These are phyloP conservation scores for Drosophila eugracilis DNA, from an alignment of 1,140 invertebrate species.

Conservation along the genomic window DNA sequence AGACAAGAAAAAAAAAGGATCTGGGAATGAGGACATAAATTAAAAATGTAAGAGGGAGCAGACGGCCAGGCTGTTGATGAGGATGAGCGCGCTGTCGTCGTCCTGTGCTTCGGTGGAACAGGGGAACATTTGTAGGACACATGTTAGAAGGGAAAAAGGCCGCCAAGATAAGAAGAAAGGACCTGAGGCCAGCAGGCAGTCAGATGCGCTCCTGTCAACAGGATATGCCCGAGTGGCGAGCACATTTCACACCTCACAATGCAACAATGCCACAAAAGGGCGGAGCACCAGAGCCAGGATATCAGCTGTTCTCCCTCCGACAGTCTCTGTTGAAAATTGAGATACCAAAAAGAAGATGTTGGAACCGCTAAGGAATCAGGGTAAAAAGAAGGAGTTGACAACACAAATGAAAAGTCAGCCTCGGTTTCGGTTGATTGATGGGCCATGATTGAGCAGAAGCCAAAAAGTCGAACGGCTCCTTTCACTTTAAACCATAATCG, in stretches of 20 bases:
- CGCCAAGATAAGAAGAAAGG: conserved; percentile 41
- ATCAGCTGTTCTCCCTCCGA: conserved; percentile 72
- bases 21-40: conserved; percentile 48
- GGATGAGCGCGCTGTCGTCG: conserved; percentile 44
- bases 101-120: conserved; percentile 23
- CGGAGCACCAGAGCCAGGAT: conserved; percentile 54
- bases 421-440: conserved; percentile 57
- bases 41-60: conserved; percentile 43
- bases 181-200: conserved; percentile 61
- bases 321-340: conserved; percentile 50
- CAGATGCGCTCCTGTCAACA: conserved; percentile 67
- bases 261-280: conserved; percentile 65
- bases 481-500: conserved; percentile 58
- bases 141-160: conserved; percentile 63
- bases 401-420: conserved; percentile 69
- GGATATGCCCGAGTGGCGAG: conserved; percentile 76
- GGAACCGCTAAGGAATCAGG: conserved; percentile 62
- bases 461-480: conserved; percentile 59
- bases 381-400: conserved; percentile 74
- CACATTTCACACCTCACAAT: conserved; percentile 79
- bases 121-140: conserved; percentile 73
- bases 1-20: conserved; percentile 37
- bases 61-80: conserved; percentile 33
- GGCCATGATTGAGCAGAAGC: conserved; percentile 73
- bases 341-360: conserved; percentile 48